Percentiles rank a stretch among this genome's conserved stretches.
Evolutionary conservation across 2,888 invertebrate genomes (phyloP).

Genomic region (Perizoma flavofasciatum): DNA sequence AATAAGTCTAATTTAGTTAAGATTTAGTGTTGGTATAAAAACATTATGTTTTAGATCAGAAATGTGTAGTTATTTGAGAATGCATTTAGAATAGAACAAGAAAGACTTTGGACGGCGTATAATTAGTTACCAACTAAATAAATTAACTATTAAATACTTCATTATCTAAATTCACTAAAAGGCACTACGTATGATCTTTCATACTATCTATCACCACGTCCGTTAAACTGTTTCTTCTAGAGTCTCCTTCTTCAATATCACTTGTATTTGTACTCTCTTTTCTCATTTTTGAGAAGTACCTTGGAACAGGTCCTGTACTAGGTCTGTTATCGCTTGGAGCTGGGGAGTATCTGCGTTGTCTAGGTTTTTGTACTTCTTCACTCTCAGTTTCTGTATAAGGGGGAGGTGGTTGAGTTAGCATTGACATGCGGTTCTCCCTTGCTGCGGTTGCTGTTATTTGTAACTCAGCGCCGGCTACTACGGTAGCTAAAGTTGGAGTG

Average conservation of each 20-base stretch:
- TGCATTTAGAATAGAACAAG: slow-evolving; percentile 32
- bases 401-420: slow-evolving; percentile 76
- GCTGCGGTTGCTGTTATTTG: slow-evolving; percentile 73
- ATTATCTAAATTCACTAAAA: slow-evolving; percentile 59
- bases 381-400: slow-evolving; percentile 65
- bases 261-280: slow-evolving; percentile 58
- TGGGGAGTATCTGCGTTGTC: slow-evolving; percentile 71
- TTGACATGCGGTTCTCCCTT: slow-evolving; percentile 73
- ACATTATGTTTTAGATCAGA: too few relatives aligned
- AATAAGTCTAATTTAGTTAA: too few relatives aligned
- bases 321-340: slow-evolving; percentile 68
- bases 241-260: slow-evolving; percentile 59
- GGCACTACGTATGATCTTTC: slow-evolving; percentile 77
- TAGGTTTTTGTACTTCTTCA: slow-evolving; percentile 61
- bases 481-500: slow-evolving; percentile 75
- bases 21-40: too few relatives aligned
- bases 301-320: slow-evolving; percentile 68
- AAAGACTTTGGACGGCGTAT: slow-evolving; percentile 60
- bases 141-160: slow-evolving; percentile 52
- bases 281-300: slow-evolving; percentile 73
- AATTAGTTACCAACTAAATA: slow-evolving; percentile 45
- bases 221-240: slow-evolving; percentile 74
- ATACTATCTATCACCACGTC: slow-evolving; percentile 79
- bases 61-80: too few relatives aligned
- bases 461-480: slow-evolving; percentile 74